Evolutionary conservation across 1,140 invertebrate genomes (phyloP).

Genomic region (Reticulitermes speratus): DNA sequence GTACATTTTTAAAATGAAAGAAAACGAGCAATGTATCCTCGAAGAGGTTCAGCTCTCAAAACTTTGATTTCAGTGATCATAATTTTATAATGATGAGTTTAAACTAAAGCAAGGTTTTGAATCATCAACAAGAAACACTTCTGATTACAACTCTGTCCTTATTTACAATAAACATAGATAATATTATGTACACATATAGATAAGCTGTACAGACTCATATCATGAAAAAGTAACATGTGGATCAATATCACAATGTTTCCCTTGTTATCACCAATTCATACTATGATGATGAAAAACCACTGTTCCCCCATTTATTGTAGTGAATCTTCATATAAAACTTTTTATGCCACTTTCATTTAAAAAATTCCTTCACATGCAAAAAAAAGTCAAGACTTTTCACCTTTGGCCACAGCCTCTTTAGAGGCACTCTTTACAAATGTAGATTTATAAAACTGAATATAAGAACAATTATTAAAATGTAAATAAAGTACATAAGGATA

Average conservation of each 20-base stretch:
- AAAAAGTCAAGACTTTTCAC: too few relatives aligned
- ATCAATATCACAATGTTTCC: background rate
- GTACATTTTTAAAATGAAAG: too few relatives aligned
- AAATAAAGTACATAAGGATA: too few relatives aligned
- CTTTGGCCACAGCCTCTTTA: too few relatives aligned
- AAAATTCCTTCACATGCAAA: too few relatives aligned
- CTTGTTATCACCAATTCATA: background rate
- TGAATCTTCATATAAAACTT: too few relatives aligned
- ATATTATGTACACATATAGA: background rate
- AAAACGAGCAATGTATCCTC: background rate
- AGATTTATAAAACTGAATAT: too few relatives aligned
- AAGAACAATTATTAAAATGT: too few relatives aligned
- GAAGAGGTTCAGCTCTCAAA: background rate
- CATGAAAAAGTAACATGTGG: conserved; percentile 2
- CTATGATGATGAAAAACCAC: background rate
- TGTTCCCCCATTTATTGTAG: too few relatives aligned
- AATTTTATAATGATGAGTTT: conserved; percentile 8
- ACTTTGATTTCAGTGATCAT: background rate
- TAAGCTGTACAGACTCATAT: background rate
- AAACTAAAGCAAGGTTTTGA: background rate
- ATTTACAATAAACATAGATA: conserved; percentile 8
- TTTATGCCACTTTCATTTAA: too few relatives aligned
- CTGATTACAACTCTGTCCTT: conserved; percentile 10
- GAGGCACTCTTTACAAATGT: too few relatives aligned
- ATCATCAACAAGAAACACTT: conserved; percentile 18